phyloP scores from a whole-genome alignment of 1,140 invertebrate genomes.

The Belonocnema kinseyi region DNA sequence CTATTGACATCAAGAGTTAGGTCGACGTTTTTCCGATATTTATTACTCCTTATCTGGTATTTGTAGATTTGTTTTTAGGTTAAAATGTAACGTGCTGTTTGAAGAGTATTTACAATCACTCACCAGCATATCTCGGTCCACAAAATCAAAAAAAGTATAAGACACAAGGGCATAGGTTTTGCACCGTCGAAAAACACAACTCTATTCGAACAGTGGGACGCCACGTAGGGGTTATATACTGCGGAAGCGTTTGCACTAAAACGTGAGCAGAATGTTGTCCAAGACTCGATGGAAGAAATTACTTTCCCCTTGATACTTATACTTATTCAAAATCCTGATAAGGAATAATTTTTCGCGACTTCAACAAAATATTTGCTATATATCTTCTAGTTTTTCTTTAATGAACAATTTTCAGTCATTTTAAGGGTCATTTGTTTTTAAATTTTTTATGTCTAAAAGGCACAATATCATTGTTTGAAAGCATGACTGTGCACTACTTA shows the following conservation, averaged over 20 bases:
- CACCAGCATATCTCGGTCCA: slow-evolving; percentile 49
- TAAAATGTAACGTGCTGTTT: background rate
- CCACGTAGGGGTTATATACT: slow-evolving; percentile 61
- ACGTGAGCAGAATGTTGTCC: slow-evolving; percentile 59
- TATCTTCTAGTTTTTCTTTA: no score
- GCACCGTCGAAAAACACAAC: slow-evolving; percentile 50
- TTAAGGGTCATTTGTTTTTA: no score
- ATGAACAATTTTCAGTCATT: no score
- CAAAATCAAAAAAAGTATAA: slow-evolving; percentile 15
- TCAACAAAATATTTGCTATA: background rate
- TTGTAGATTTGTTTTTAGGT: background rate
- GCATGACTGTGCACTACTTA: no score
- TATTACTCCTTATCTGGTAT: background rate
- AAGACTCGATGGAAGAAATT: slow-evolving; percentile 40
- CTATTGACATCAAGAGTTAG: slow-evolving; percentile 2
- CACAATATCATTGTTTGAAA: no score
- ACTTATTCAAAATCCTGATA: slow-evolving; percentile 16
- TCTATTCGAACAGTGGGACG: slow-evolving; percentile 43
- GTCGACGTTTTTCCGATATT: background rate
- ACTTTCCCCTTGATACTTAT: slow-evolving; percentile 33
- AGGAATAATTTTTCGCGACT: slow-evolving; percentile 9
- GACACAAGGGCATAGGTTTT: slow-evolving; percentile 38
- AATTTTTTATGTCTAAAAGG: no score
- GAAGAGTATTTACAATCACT: slow-evolving; percentile 40
- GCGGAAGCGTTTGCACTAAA: slow-evolving; percentile 55